These are phyloP conservation scores for Micromesistius poutassou DNA, from an alignment of 2,797 vertebrate species.

Conservation along the genomic window DNA sequence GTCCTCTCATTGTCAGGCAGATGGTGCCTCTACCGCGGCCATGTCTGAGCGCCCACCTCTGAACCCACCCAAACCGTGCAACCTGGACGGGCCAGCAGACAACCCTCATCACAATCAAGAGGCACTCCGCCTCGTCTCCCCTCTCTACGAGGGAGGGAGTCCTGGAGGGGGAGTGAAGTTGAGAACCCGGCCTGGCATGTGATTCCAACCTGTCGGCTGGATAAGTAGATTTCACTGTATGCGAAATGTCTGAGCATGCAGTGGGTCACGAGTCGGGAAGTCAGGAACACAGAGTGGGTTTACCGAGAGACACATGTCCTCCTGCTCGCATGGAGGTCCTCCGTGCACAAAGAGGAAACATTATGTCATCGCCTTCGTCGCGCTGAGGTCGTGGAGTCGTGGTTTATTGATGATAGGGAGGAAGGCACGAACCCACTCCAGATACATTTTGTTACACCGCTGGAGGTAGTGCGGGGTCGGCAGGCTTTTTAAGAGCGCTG, in stretches of 20 bases:
- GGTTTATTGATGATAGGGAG: neutral
- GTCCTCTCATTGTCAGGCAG: constrained; percentile 59
- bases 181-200: neutral
- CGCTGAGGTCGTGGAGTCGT: neutral
- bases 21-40: constrained; percentile 41
- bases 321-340: neutral
- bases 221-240: constrained; percentile 1
- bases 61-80: constrained; percentile 17
- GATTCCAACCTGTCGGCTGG: neutral
- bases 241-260: neutral
- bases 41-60: constrained; percentile 24
- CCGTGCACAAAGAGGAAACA: neutral
- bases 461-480: neutral
- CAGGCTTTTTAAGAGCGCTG: neutral
- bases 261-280: neutral
- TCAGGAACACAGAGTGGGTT: neutral
- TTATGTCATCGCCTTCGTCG: neutral
- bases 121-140: too few species aligned
- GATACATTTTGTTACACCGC: neutral
- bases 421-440: neutral
- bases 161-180: neutral
- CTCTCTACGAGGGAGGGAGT: neutral
- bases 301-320: neutral
- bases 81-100: neutral
- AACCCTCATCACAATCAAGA: neutral